Evolutionary conservation across 37 sponge, comb jelly and placozoan genomes (phyloP), one percentile per base, ranked within the genome.

Genomic region (Hexactinellida sp.): DNA sequence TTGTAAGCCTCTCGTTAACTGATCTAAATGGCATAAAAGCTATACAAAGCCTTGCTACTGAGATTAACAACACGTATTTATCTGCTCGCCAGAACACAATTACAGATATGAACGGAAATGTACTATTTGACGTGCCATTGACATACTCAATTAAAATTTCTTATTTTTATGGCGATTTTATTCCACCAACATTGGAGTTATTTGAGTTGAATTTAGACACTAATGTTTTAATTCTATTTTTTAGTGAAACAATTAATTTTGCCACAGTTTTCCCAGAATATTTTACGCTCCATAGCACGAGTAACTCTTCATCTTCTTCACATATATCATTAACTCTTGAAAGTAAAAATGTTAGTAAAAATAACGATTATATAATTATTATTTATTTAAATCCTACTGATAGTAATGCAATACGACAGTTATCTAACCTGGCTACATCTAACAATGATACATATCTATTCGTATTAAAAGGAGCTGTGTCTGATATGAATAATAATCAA

Each of bases 11-110:
- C 21, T 87, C 87, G 28, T 38, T 90, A 38, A 89, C 84, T 83
- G 96, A 95, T 82, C 52, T 95, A 63, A 95, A 93, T 90, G 90
- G 88, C 21, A 89, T 95, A 24, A 93, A 93, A 76, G 83, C 86
- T 30, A 71, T 92, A 0, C 85, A 85, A 0, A 55, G 86, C 30
- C 89, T 95, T 7, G 96, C 91, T 16, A 93, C 94, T 16, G 88
- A 87, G 0, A 39, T 83, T 16, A 83, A 83, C 32, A 87, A 93
- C 84, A 93, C 92, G 3, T 95, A 82, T 54, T 36, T 95, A 0
- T 82, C 89, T 30, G 83, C 87, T 36, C 89, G 89, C 0, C 13
- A 39, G 0, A 9, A 52, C 21, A 90, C 92, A 1, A 90, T 93
- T 16, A 19, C 0, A 24, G 96, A 95, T 88, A 95, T 95, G 96